Evolutionary conservation across 2,888 invertebrate species (phyloP).

Genomic region (Athalia circularis): DNA sequence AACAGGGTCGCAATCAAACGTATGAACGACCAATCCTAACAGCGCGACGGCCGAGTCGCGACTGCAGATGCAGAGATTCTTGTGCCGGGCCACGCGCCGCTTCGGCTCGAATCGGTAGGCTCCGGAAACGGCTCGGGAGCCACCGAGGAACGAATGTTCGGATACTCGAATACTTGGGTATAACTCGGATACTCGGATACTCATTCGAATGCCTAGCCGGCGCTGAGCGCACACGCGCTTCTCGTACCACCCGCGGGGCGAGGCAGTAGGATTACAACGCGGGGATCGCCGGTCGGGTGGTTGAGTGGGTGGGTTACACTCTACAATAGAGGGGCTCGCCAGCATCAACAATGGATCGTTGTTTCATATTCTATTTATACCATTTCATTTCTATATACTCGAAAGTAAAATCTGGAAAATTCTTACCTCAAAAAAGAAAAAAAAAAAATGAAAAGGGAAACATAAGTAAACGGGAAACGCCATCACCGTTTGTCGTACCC

Average conservation of each 20-base stretch:
- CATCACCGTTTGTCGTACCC: too few species aligned
- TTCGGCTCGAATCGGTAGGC: conserved; percentile 63
- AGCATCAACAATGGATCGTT: conserved; percentile 59
- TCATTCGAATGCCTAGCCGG: not conserved
- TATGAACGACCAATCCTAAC: conserved; percentile 50
- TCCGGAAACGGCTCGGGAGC: conserved; percentile 45
- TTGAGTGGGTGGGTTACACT: conserved; percentile 44
- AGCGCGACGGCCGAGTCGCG: conserved; percentile 69
- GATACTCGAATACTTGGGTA: not conserved
- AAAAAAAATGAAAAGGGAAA: not conserved
- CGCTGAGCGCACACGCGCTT: conserved; percentile 48
- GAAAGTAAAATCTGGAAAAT: conserved; percentile 2
- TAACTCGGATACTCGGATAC: conserved; percentile 19
- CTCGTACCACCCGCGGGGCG: conserved; percentile 46
- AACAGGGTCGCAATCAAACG: conserved; percentile 20
- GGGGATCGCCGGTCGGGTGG: conserved; percentile 42
- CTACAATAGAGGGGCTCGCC: conserved; percentile 47
- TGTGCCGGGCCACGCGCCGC: conserved; percentile 69
- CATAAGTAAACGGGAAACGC: too few species aligned
- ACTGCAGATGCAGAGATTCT: conserved; percentile 68
- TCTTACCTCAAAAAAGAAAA: not conserved
- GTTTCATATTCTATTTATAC: conserved; percentile 61
- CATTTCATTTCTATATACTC: conserved; percentile 28
- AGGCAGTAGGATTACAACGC: conserved; percentile 60
- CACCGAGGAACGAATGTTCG: not conserved